Evolutionary conservation across 2,113 vertebrate species (phyloP).

Genomic region (Cricetomys ansorgei): DNA sequence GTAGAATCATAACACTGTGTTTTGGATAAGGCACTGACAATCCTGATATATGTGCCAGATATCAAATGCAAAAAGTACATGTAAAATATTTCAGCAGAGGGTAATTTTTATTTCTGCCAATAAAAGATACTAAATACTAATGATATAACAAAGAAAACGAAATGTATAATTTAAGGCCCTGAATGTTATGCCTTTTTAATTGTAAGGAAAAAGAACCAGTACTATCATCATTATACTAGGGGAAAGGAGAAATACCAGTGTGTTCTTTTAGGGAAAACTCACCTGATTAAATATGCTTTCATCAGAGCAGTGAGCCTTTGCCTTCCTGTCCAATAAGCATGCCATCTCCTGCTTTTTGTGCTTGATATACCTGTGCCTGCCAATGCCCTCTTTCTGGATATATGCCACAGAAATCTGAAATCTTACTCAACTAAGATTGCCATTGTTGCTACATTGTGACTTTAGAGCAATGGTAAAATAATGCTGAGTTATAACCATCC

Average conservation of each 20-base stretch:
- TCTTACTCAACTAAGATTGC: background rate
- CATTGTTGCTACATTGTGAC: background rate
- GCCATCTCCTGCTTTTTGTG: background rate
- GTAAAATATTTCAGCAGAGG: constrained; percentile 30
- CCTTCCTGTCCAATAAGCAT: background rate
- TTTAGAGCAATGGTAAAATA: background rate
- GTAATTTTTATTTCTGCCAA: background rate
- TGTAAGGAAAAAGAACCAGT: constrained; percentile 22
- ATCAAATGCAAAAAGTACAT: background rate
- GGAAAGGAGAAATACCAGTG: background rate
- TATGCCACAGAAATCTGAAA: background rate
- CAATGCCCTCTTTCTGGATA: background rate
- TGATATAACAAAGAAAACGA: background rate
- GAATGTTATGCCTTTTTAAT: background rate
- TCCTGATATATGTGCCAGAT: background rate
- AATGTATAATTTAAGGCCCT: background rate
- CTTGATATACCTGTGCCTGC: constrained; percentile 21
- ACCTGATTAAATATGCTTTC: constrained; percentile 12
- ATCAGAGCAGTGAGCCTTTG: background rate
- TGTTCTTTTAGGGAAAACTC: constrained; percentile 25
- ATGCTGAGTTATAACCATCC: background rate
- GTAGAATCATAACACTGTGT: background rate
- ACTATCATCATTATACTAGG: background rate
- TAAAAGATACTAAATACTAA: background rate
- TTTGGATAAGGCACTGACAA: background rate